Percentiles rank a stretch among this genome's conserved stretches.
These are phyloP conservation scores for Doryteuthis pealeii DNA, from an alignment of 1,140 invertebrate genomes.

Conservation along the genomic window DNA sequence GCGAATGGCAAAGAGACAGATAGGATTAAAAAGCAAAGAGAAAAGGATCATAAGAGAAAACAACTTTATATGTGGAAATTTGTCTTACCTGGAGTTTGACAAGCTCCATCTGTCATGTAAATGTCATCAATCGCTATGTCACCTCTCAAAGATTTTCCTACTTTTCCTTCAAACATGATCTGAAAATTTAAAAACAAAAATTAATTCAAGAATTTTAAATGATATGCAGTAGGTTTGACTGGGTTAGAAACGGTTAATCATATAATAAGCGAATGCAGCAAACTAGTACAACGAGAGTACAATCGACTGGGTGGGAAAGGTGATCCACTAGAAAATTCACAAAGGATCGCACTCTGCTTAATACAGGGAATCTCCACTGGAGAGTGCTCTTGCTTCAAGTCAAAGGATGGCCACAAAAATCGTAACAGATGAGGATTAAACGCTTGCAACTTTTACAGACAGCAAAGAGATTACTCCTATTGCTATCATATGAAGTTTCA, in stretches of 20 bases:
- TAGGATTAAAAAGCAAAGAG: constrained; percentile 27
- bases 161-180: constrained; percentile 50
- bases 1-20: constrained; percentile 50
- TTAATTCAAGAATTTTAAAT: constrained; percentile 40
- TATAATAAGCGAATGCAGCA: too few species aligned
- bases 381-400: constrained; percentile 36
- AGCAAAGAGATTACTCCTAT: constrained; percentile 22
- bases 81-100: constrained; percentile 1
- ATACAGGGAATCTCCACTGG: too few species aligned
- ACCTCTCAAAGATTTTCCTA: constrained; percentile 41
- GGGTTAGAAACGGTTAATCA: too few species aligned
- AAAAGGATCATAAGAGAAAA: constrained; percentile 30
- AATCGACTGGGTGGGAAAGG: too few species aligned
- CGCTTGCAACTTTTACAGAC: constrained; percentile 44
- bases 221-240: constrained; percentile 36
- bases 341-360: too few species aligned
- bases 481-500: neutral
- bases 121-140: constrained; percentile 59
- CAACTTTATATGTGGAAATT: constrained; percentile 34
- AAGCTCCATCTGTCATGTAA: neutral
- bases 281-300: too few species aligned
- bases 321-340: too few species aligned
- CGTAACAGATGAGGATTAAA: constrained; percentile 29
- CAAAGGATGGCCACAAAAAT: too few species aligned
- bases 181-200: constrained; percentile 30